Conservation (phyloP, 2,797 vertebrate genomes). For the Potorous gilbertii region DNA sequence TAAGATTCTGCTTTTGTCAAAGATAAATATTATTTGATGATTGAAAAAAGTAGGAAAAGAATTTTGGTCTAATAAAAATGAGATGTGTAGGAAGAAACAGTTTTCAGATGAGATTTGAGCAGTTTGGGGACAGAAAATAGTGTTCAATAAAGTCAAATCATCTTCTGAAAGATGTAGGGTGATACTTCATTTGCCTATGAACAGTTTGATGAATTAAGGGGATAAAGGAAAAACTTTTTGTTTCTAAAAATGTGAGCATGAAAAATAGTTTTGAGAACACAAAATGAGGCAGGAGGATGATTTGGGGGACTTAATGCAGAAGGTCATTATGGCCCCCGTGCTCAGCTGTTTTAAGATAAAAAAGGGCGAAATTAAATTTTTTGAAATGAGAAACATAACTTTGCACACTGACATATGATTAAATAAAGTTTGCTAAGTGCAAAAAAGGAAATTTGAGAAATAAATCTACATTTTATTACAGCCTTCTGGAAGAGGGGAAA, state of each 20-base stretch:
- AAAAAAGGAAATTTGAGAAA: neutral
- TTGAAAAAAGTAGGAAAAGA: neutral
- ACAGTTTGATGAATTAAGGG: neutral
- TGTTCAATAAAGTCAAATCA: neutral
- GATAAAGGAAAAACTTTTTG: neutral
- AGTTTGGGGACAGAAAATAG: neutral
- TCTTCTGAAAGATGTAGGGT: neutral
- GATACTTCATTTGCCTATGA: neutral
- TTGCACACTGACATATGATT: neutral
- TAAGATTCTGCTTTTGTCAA: neutral
- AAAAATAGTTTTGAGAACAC: neutral
- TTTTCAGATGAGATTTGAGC: neutral
- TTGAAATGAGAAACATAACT: neutral
- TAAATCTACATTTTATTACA: too few relatives aligned
- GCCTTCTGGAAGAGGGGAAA: too few relatives aligned
- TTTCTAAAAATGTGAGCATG: neutral
- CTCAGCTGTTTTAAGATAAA: neutral
- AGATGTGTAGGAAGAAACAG: neutral
- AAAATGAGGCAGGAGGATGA: neutral
- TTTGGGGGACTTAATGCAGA: neutral
- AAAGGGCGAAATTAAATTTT: neutral
- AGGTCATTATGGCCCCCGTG: neutral
- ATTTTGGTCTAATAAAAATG: neutral
- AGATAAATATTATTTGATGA: neutral
- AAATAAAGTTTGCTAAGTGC: neutral